These are phyloP conservation scores for Cyclophora punctaria DNA, from an alignment of 2,888 invertebrate species.

Conservation along the genomic window DNA sequence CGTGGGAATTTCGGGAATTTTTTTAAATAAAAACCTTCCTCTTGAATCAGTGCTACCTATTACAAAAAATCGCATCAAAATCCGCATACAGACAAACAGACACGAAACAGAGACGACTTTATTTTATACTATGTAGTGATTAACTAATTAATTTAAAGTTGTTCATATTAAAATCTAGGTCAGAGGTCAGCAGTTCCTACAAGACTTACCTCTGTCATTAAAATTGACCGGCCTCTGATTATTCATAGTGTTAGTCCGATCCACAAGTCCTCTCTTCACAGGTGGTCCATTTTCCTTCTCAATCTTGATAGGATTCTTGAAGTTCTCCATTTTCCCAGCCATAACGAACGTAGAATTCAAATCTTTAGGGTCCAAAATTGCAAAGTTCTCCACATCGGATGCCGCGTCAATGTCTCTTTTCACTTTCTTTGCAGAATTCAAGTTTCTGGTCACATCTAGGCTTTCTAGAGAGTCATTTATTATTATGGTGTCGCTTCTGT, in stretches of 20 bases:
- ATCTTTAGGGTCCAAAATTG: slow-evolving; percentile 44
- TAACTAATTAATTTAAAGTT: too few relatives aligned
- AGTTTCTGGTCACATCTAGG: slow-evolving; percentile 41
- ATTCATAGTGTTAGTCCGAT: slow-evolving; percentile 49
- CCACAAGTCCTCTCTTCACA: slow-evolving; percentile 42
- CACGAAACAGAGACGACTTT: too few relatives aligned
- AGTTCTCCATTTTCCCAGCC: slow-evolving; percentile 43
- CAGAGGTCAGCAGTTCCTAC: too few relatives aligned
- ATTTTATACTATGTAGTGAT: too few relatives aligned
- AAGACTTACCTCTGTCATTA: slow-evolving; percentile 45
- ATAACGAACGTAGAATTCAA: slow-evolving; percentile 67
- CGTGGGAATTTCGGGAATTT: too few relatives aligned
- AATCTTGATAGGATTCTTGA: slow-evolving; percentile 32
- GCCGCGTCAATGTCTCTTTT: slow-evolving; percentile 37
- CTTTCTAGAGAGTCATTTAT: slow-evolving; percentile 61
- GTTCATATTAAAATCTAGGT: too few relatives aligned
- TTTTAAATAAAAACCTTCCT: too few relatives aligned
- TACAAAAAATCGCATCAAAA: too few relatives aligned
- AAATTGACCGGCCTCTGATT: slow-evolving; percentile 38
- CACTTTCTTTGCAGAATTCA: slow-evolving; percentile 55
- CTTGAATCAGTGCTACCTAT: too few relatives aligned
- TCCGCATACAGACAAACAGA: too few relatives aligned
- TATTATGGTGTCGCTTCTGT: slow-evolving; percentile 57
- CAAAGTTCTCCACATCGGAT: slow-evolving; percentile 42
- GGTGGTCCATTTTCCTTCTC: slow-evolving; percentile 28